These are phyloP conservation scores for Slavum lentiscoides DNA, from an alignment of 2,888 invertebrate genomes.

Conservation along the genomic window DNA sequence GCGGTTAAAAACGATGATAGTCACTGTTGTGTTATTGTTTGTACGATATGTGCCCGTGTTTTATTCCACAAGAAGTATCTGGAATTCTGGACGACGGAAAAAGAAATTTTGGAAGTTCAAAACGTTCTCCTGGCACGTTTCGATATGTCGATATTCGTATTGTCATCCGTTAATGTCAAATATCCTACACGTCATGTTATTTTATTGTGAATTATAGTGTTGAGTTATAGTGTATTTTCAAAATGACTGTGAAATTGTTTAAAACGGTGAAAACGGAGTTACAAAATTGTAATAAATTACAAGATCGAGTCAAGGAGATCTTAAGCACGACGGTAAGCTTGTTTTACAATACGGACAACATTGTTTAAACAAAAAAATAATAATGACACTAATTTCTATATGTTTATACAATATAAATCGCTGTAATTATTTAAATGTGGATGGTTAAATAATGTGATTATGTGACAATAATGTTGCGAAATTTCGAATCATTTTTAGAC, in stretches of 20 bases:
- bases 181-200: background rate
- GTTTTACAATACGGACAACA: background rate
- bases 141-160: too few relatives aligned
- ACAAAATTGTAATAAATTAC: slow-evolving; percentile 11
- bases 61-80: too few relatives aligned
- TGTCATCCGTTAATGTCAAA: too few relatives aligned
- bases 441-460: too few relatives aligned
- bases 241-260: slow-evolving; percentile 16
- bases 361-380: background rate
- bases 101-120: too few relatives aligned
- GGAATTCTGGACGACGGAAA: too few relatives aligned
- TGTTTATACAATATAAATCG: background rate
- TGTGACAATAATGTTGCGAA: too few relatives aligned
- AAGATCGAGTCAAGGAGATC: slow-evolving; percentile 13
- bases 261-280: background rate
- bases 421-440: background rate
- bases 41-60: too few relatives aligned
- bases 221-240: background rate
- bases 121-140: too few relatives aligned
- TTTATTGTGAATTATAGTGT: background rate
- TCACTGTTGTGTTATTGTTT: too few relatives aligned
- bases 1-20: too few relatives aligned
- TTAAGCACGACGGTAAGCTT: slow-evolving; percentile 5
- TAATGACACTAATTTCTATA: background rate
- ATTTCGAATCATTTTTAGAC: too few relatives aligned